These are phyloP conservation scores for Chiridota heheva DNA, from an alignment of 35 echinoderm and acorn worm species.

Conservation along the genomic window DNA sequence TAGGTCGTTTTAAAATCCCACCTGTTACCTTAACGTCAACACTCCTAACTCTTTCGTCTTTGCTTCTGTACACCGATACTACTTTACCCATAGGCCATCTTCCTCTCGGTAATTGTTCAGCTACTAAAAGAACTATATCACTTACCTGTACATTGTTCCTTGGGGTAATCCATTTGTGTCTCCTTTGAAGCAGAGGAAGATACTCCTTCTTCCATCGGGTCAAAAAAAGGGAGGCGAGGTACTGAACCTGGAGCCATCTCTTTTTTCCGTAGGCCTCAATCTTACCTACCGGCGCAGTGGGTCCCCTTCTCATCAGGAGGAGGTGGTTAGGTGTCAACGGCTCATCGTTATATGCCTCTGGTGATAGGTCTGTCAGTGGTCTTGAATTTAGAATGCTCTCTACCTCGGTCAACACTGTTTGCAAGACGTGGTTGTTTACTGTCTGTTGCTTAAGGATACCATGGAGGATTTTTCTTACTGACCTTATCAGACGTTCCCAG, in stretches of 20 bases:
- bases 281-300: conserved; percentile 18
- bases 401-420: conserved; percentile 23
- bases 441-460: conserved; percentile 35
- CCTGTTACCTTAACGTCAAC: conserved; percentile 13
- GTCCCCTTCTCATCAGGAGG: conserved; percentile 27
- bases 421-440: conserved; percentile 14
- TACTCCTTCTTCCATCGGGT: conserved; percentile 24
- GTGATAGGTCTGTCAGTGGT: conserved; percentile 29
- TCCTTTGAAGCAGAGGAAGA: conserved; percentile 1
- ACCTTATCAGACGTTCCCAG: conserved; percentile 58
- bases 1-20: conserved; percentile 7
- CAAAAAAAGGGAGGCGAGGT: conserved; percentile 28
- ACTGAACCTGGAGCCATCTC: conserved; percentile 39
- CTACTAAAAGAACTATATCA: conserved; percentile 12
- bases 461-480: conserved; percentile 21
- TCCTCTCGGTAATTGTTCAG: conserved; percentile 7
- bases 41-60: conserved; percentile 7
- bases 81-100: conserved; percentile 1
- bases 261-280: background rate
- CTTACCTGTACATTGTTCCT: background rate
- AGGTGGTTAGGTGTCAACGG: conserved; percentile 61
- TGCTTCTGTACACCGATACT: conserved; percentile 5
- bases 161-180: conserved; percentile 31
- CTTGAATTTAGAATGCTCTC: conserved; percentile 46
- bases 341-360: conserved; percentile 22